Evolutionary conservation across 1,140 invertebrate genomes (phyloP).

Genomic region (Cecropterus lyciades): DNA sequence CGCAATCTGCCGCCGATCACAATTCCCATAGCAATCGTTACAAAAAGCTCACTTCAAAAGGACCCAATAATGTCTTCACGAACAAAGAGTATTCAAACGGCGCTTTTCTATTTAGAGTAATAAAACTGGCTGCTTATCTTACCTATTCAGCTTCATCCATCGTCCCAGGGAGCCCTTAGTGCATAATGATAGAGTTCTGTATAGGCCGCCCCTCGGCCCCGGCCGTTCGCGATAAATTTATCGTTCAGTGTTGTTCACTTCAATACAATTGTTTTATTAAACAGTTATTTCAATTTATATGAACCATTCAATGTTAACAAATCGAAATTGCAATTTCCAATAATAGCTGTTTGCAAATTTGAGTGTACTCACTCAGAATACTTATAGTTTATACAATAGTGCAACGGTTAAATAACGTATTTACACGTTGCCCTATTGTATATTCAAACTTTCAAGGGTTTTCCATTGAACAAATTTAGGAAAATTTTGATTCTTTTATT

Average conservation of each 20-base stretch:
- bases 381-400: no score
- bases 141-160: constrained; percentile 31
- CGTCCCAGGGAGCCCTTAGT: constrained; percentile 22
- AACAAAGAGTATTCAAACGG: constrained; percentile 27
- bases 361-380: no score
- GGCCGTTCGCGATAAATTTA: constrained; percentile 16
- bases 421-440: no score
- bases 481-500: no score
- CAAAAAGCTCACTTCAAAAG: constrained; percentile 22
- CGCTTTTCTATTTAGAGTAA: constrained; percentile 26
- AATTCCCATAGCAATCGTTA: constrained; percentile 25
- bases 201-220: neutral
- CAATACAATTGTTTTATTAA: neutral
- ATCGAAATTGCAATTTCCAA: no score
- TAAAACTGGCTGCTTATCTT: constrained; percentile 33
- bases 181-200: constrained; percentile 31
- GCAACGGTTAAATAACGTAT: no score
- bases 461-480: no score
- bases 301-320: no score
- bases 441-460: no score
- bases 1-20: constrained; percentile 2
- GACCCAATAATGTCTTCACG: constrained; percentile 24
- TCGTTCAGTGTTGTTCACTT: neutral
- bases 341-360: no score
- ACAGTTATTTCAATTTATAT: neutral